Evolutionary conservation across 2,888 invertebrate genomes (phyloP).

Genomic region (Perdita meconis): DNA sequence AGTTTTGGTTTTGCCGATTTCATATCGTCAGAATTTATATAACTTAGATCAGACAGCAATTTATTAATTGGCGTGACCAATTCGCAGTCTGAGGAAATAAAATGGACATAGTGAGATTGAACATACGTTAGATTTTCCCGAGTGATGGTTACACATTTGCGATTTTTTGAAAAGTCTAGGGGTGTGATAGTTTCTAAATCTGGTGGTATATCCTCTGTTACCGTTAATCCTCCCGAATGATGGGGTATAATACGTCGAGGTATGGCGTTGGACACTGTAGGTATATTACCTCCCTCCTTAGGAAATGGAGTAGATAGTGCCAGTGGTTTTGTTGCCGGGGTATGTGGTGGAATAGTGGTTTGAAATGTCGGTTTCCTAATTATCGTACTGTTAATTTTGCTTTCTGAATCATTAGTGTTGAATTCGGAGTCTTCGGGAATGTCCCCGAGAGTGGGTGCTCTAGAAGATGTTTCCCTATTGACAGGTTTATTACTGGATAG

Average conservation of each 20-base stretch:
- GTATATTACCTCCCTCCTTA: neutral
- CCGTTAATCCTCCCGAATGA: neutral
- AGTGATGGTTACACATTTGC: neutral
- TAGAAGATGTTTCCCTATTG: too few species aligned
- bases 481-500: neutral
- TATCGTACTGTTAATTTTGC: too few species aligned
- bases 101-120: slow-evolving; percentile 7
- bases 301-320: neutral
- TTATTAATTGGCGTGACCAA: neutral
- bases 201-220: neutral
- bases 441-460: neutral
- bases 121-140: slow-evolving; percentile 8
- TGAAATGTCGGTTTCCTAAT: neutral
- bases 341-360: neutral
- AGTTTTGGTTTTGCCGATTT: neutral
- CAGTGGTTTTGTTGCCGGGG: neutral
- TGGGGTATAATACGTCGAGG: neutral
- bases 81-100: slow-evolving; percentile 1
- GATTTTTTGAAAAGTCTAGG: neutral
- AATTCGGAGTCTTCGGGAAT: neutral
- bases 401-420: neutral
- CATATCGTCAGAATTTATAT: neutral
- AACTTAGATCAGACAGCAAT: neutral
- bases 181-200: neutral
- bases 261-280: neutral